Base-by-base conservation (phyloP, 2,888 invertebrate species). In the Atethmia centrago region DNA sequence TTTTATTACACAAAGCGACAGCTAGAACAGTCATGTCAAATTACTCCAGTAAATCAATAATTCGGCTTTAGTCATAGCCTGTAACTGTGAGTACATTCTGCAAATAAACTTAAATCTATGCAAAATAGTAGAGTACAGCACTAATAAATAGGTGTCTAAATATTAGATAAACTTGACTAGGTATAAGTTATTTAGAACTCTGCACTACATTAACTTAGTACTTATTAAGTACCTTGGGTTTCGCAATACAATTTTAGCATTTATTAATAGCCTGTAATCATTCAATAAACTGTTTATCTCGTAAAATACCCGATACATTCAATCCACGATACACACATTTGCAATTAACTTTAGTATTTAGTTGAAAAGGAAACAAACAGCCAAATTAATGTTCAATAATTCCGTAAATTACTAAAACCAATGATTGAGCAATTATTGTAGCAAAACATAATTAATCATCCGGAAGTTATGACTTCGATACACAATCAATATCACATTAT, bases 351-450 rank as follows among this genome's bases (percentile, higher is more conserved):
- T 51, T 53, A 25, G 10, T 45, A n/a, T n/a, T n/a, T n/a, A n/a
- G 56, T 40, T 36, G 63, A 77, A 59, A 62, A 75, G 70, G 69
- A 82, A 82, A 79, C 45, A 70, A 74, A 72, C 58, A 66, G 42
- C n/a, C 45, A 63, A 70, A 70, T 75, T 61, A 73, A 68, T 51
- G 49, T 66, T 73, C 58, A 75, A 45, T 73, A 66, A 76, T 75
- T 75, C 45, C 19, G 49, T 49, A 72, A 74, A 76, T 72, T 56
- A 83, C 56, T 64, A 19, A 45, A 59, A 62, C 55, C 42, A 63
- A 56, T 73, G 53, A 74, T 66, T 74, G 75, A 78, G 53, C 80
- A 80, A 80, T 80, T 77, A 83, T 69, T 70, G 42, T 53, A 66
- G 31, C 55, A 67, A 65, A 72, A 56, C 49, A 65, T 59, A 25